Conservation (phyloP, 2,888 invertebrate genomes). For the Ormyrus labotus region DNA sequence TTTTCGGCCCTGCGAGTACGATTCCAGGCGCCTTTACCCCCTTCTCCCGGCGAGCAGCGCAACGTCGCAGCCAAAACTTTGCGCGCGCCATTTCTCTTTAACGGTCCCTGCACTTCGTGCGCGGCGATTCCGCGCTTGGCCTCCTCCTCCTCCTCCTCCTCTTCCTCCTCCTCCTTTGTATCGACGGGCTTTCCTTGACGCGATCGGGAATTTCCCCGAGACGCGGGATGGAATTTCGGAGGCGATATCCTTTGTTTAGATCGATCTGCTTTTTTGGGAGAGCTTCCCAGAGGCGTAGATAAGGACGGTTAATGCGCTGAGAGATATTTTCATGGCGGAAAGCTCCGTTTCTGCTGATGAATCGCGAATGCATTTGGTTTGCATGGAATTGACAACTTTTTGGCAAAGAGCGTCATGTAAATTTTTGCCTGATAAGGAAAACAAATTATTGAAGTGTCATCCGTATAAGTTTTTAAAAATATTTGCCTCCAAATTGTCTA, state of each 20-base stretch:
- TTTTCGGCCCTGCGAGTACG: background rate
- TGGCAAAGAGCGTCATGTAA: too few species aligned
- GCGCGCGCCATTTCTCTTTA: slow-evolving; percentile 56
- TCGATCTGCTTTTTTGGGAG: too few species aligned
- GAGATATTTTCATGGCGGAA: too few species aligned
- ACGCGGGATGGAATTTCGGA: slow-evolving; percentile 7
- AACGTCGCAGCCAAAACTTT: slow-evolving; percentile 50
- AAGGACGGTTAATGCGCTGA: too few species aligned
- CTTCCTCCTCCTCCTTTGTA: background rate
- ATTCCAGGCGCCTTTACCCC: background rate
- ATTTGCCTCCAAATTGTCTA: too few species aligned
- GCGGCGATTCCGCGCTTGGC: slow-evolving; percentile 18
- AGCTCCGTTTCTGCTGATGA: too few species aligned
- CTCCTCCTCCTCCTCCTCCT: background rate
- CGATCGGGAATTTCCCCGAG: background rate
- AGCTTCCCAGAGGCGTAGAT: too few species aligned
- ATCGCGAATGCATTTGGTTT: too few species aligned
- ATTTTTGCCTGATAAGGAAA: too few species aligned
- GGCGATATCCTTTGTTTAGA: background rate
- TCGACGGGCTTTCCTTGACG: background rate
- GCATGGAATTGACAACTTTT: too few species aligned
- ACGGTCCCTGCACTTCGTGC: slow-evolving; percentile 36
- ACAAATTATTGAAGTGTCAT: too few species aligned
- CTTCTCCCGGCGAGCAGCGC: slow-evolving; percentile 15
- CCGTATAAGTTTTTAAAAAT: too few species aligned